Evolutionary conservation across 1,140 invertebrate genomes (phyloP), one percentile per base, ranked within the genome.

Genomic region (Aphis gossypii): DNA sequence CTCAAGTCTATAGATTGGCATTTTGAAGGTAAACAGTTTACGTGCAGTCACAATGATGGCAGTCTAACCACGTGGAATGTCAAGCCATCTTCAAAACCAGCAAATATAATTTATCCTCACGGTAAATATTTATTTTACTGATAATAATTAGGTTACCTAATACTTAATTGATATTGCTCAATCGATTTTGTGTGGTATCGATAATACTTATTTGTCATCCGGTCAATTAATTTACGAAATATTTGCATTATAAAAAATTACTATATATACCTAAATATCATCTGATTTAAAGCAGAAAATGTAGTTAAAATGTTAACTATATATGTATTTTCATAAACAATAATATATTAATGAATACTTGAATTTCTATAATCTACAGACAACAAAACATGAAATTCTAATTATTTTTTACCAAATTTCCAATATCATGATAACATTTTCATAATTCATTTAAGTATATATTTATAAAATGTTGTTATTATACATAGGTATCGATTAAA

Each of bases 21-120:
- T 95, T 97, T 98, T 95, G 99, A 99, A 95, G 99, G 99, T 93
- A 99, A 99, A 96, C 98, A 99, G 96, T 99, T 99, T 95, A 98
- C 99, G 97, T 98, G 98, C 94, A 98, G 98, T 94, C 99, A 99
- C 95, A 97, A 97, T 23, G 99, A 99, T 96, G 99, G 99, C 88
- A 98, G 98, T 84, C 96, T 99, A 84, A 97, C 97, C 93, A 99
- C 98, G 51, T 99, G 99, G 99, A 97, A 97, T 94, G 96, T 97
- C 30, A 97, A 97, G 94, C 96, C 97, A 94, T 96, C 96, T 87
- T 95, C 96, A 48, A 98, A 98, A 95, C 98, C 98, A 20, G 96
- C 97, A 90, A 97, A 97, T 94, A 96, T 98, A 94, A 97, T 97
- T 76, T 97, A 97, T 96, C 99, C 99, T 86, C 99, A 99, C 95